These are phyloP conservation scores for Lochmaea crataegi DNA, from an alignment of 2,888 invertebrate species.

Conservation along the genomic window DNA sequence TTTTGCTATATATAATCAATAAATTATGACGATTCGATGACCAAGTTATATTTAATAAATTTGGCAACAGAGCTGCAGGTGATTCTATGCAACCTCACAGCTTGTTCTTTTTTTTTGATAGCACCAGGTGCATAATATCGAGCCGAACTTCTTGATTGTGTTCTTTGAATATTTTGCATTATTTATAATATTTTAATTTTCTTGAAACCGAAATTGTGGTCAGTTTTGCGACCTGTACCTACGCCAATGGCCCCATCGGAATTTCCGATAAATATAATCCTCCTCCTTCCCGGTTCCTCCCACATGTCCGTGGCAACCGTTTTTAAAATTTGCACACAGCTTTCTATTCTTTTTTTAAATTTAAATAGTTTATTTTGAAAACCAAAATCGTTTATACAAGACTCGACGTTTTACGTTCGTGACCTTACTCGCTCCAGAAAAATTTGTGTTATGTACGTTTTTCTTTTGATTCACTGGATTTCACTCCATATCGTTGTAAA, in stretches of 20 bases:
- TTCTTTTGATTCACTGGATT: neutral
- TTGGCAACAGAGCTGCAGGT: slow-evolving; percentile 11
- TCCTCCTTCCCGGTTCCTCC: slow-evolving; percentile 7
- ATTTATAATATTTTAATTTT: too few species aligned
- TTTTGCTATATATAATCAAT: too few species aligned
- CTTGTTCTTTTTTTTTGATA: neutral
- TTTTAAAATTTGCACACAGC: slow-evolving; percentile 31
- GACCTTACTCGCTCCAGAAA: slow-evolving; percentile 8
- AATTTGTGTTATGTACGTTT: neutral
- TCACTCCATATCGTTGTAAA: too few species aligned
- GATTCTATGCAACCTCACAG: neutral
- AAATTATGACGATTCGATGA: too few species aligned
- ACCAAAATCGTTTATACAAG: neutral
- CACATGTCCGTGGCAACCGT: slow-evolving; percentile 24
- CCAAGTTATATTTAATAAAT: neutral
- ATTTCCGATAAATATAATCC: slow-evolving; percentile 36
- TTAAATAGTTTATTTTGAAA: slow-evolving; percentile 24
- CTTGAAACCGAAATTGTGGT: neutral
- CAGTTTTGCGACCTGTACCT: neutral
- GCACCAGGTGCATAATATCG: neutral
- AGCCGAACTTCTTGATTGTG: neutral
- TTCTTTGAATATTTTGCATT: too few species aligned
- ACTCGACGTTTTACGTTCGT: neutral
- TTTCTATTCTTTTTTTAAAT: slow-evolving; percentile 32
- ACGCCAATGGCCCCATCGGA: slow-evolving; percentile 18